Evolutionary conservation across 2,888 invertebrate genomes (phyloP), one percentile per base, ranked within the genome.

Genomic region (Melangyna quadrimaculata): DNA sequence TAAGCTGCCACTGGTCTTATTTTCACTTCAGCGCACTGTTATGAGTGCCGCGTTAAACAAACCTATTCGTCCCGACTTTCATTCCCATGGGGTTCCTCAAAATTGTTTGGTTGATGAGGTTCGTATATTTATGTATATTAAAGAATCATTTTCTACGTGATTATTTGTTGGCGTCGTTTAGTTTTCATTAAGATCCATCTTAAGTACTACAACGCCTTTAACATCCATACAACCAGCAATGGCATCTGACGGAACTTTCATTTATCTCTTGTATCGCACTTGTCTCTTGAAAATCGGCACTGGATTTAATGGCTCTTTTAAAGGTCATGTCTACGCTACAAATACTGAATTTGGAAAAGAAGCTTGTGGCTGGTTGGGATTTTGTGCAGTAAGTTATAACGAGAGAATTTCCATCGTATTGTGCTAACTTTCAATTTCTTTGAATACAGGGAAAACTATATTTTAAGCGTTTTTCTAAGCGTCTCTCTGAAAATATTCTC

Each of bases 241-340:
- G 89, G 96, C 97, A 8, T 97, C 97, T 88, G 98, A 99, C 92
- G 99, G 99, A 10, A 95, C 95, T 87, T 98, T 95, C 92, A 93
- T 99, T 70, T 99, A 98, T 92, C 93, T 99, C 32, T 95, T 97
- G 89, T 95, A 97, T 35, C 95, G 95, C 10, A 95, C 95, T 89
- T 97, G 98, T 1, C 93, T 99, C 57, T 94, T 97, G 87, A 99
- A 99, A 93, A 95, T 99, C 86, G 99, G 99, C 19, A 97, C 98
- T 67, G 99, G 99, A 8, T 98, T 97, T 91, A 97, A 97, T 65
- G 97, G 97, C 87, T 98, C 99, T 8, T 94, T 97, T 88, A 96
- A 96, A 92, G 98, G 98, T n/a, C 96, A 97, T 90, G 94, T 98
- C 24, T 97, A 98, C 90, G 93, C 95, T 87, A 95, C 96, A 90